Evolutionary conservation across 2,888 invertebrate genomes (phyloP), one percentile per base, ranked within the genome.

Genomic region (Scaptomyza flava): DNA sequence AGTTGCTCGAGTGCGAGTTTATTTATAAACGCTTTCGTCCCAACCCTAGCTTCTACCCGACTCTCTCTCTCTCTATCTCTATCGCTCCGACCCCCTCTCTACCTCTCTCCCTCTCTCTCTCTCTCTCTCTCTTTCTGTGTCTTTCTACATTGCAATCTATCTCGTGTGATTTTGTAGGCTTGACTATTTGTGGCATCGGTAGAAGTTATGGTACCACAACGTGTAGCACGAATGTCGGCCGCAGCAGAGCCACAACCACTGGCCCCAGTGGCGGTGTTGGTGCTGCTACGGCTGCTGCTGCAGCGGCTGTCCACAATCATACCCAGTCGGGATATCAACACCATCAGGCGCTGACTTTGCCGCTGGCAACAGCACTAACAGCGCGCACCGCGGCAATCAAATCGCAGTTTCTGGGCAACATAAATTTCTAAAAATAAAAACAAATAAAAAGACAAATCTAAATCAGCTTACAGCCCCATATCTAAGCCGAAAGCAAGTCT

Each of bases 161-260:
- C 72, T 87, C 88, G 68, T 86, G 79, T 85, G 84, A 89, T 89
- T 85, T 89, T 89, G 84, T 91, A 92, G 92, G 92, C 84, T 89
- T 92, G 80, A 90, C 92, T 77, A 91, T 92, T 87, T 92, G 91
- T 90, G 92, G 92, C 89, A 91, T 92, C 89, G 91, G 91, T 91
- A 91, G 92, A 91, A 91, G 90, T 90, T 91, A 91, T 83, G 89
- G 90, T 89, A 87, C 81, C 71, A 83, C 50, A 50, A 50, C 91
- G 68, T 91, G 91, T 89, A 90, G 90, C 90, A 87, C 88, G 74
- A 90, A 88, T 72, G 83, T 89, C 72, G 89, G 85, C 79, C 88
- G 91, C 79, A 89, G 91, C 77, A 79, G 77, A 79, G 84, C 82
- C 52, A 79, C 78, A 63, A 79, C 77, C 64, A 78, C 79, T 59